Conservation (phyloP, 2,888 invertebrate species). For the Catocala nupta region DNA sequence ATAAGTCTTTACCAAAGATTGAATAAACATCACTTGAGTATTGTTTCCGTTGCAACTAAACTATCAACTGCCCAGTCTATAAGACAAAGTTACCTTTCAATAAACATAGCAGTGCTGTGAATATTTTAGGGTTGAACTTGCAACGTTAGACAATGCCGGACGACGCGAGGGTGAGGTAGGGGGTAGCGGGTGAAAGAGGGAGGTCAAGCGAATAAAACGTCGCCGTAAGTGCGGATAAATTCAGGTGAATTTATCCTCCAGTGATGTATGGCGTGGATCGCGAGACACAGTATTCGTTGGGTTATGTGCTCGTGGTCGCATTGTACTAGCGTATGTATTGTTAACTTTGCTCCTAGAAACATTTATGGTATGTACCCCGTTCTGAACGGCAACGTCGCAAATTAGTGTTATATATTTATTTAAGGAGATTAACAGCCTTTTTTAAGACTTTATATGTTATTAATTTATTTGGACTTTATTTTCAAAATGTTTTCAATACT, state of each 20-base stretch:
- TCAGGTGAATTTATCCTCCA: constrained; percentile 48
- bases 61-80: constrained; percentile 27
- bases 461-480: too few relatives aligned
- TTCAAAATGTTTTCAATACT: too few relatives aligned
- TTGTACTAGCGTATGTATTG: neutral
- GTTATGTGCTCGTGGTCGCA: neutral
- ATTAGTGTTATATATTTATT: too few relatives aligned
- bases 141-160: constrained; percentile 12
- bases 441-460: too few relatives aligned
- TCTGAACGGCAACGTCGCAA: too few relatives aligned
- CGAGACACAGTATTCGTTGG: constrained; percentile 15
- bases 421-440: too few relatives aligned
- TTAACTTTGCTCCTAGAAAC: neutral
- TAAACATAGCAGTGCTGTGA: constrained; percentile 47
- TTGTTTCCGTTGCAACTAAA: constrained; percentile 7
- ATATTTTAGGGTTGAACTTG: constrained; percentile 37
- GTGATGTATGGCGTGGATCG: constrained; percentile 35
- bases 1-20: constrained; percentile 1
- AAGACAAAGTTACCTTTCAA: constrained; percentile 48
- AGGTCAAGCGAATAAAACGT: constrained; percentile 54
- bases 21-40: neutral
- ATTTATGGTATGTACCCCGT: neutral
- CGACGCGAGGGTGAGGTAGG: constrained; percentile 1
- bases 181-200: neutral
- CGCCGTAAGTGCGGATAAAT: constrained; percentile 50